phyloP scores from a whole-genome alignment of 1,140 invertebrate species.

The Drosophila ohnishii region DNA sequence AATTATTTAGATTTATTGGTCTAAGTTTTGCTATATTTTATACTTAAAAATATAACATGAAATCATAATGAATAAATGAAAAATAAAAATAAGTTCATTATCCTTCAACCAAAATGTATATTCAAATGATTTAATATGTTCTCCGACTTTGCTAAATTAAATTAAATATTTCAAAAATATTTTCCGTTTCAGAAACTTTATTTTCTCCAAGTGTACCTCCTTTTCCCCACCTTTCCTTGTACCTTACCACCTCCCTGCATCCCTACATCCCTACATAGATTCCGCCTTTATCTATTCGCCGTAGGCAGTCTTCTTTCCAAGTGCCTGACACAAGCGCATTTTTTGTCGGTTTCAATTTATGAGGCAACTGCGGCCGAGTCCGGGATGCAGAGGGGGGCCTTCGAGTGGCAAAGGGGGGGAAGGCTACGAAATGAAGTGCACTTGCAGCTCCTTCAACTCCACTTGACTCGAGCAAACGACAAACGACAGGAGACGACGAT shows the following conservation, averaged over 20 bases:
- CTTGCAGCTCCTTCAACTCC: constrained; percentile 58
- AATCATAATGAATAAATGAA: too few relatives aligned
- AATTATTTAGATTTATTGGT: too few relatives aligned
- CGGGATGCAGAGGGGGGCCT: constrained; percentile 33
- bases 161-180: neutral
- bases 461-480: constrained; percentile 58
- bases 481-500: constrained; percentile 44
- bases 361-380: constrained; percentile 43
- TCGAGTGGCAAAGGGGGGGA: constrained; percentile 12
- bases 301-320: constrained; percentile 55
- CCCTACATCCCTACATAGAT: constrained; percentile 7
- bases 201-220: neutral
- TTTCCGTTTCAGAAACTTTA: too few relatives aligned
- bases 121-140: neutral
- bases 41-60: too few relatives aligned
- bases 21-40: too few relatives aligned
- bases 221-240: neutral
- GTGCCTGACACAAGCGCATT: constrained; percentile 49
- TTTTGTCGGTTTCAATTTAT: constrained; percentile 79
- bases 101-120: neutral
- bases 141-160: accelerated
- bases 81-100: too few relatives aligned
- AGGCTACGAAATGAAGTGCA: constrained; percentile 68
- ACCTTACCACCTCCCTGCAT: neutral
- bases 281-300: constrained; percentile 45